A percentile compares a stretch with the other conserved stretches of the same genome.
These are phyloP conservation scores for Cacatua alba DNA, from an alignment of 2,113 vertebrate genomes.

Conservation along the genomic window DNA sequence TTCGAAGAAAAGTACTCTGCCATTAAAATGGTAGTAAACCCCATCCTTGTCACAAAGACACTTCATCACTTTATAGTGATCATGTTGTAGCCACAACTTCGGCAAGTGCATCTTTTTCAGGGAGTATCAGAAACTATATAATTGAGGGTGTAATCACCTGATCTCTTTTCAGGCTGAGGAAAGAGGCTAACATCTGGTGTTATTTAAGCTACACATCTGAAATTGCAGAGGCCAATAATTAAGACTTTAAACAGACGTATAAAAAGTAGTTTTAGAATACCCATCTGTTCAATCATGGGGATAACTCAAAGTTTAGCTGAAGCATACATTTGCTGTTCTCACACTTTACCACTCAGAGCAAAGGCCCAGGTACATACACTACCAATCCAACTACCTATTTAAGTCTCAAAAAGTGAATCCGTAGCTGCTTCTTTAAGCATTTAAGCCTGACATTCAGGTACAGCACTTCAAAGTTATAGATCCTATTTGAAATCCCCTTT, in stretches of 20 bases:
- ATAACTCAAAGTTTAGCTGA: not conserved
- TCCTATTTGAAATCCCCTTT: not conserved
- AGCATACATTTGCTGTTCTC: not conserved
- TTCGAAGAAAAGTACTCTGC: not conserved
- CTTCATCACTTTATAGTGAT: not conserved
- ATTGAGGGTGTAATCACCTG: not conserved
- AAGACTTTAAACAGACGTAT: not conserved
- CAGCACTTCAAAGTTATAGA: not conserved
- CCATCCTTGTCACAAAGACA: not conserved
- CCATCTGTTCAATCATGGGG: not conserved
- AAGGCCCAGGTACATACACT: not conserved
- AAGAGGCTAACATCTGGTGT: not conserved
- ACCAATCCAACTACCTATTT: not conserved
- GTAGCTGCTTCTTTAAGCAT: not conserved
- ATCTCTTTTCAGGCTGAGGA: not conserved
- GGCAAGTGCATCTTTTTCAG: not conserved
- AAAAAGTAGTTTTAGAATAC: not conserved
- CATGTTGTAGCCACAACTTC: not conserved
- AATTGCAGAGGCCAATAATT: not conserved
- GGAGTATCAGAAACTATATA: not conserved
- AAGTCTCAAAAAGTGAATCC: not conserved
- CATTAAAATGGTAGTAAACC: not conserved
- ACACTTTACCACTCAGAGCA: not conserved
- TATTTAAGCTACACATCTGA: not conserved
- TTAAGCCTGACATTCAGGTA: not conserved